phyloP scores from a whole-genome alignment of 2,797 vertebrate species.

The Psittacula derbiana region DNA sequence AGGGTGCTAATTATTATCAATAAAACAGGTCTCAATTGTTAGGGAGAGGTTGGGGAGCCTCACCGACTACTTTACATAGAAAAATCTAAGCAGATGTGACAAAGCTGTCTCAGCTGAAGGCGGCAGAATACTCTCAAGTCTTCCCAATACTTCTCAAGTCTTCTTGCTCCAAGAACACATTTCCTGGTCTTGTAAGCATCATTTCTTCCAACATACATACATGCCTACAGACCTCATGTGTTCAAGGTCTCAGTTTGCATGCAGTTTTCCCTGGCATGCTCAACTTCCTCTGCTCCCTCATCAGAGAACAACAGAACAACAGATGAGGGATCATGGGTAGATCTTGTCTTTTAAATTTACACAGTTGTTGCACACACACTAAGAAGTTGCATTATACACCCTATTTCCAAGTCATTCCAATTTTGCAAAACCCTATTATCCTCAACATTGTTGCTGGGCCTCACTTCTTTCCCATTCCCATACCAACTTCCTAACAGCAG shows the following conservation, averaged over 20 bases:
- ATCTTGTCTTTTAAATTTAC: not conserved
- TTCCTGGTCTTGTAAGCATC: not conserved
- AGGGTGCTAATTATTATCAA: not conserved
- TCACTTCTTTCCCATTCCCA: not conserved
- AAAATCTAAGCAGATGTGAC: not conserved
- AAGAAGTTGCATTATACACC: not conserved
- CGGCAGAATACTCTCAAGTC: not conserved
- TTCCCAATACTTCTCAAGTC: not conserved
- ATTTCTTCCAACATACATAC: not conserved
- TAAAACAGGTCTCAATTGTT: not conserved
- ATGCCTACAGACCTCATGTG: not conserved
- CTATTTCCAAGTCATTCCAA: not conserved
- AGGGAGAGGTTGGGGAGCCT: not conserved
- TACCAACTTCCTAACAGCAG: not conserved
- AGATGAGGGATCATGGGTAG: not conserved
- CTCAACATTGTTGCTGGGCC: not conserved
- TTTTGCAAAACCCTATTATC: not conserved
- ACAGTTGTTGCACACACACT: not conserved
- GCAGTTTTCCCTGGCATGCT: not conserved
- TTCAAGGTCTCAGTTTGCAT: not conserved
- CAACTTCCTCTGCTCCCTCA: not conserved
- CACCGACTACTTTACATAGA: not conserved
- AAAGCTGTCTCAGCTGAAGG: not conserved
- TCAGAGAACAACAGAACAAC: not conserved
- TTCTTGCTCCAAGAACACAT: not conserved